A percentile compares a stretch with the other conserved stretches of the same genome.
These are phyloP conservation scores for Holotrichia oblita DNA, from an alignment of 1,140 invertebrate species.

Conservation along the genomic window DNA sequence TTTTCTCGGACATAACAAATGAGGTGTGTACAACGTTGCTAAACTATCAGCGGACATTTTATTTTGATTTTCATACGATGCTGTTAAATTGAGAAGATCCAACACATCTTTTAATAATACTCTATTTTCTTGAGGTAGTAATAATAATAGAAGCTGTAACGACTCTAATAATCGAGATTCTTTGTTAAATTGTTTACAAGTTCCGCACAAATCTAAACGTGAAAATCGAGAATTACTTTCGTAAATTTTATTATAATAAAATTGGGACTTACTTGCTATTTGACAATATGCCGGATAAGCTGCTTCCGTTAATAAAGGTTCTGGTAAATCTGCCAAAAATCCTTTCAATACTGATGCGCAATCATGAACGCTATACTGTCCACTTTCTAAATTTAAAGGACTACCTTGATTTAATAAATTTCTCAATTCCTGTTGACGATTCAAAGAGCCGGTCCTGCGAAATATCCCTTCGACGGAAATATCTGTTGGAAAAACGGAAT, in stretches of 20 bases:
- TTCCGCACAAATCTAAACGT: conserved; percentile 63
- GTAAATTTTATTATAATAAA: background rate
- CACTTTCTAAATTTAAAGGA: conserved; percentile 74
- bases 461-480: conserved; percentile 83
- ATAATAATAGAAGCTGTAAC: conserved; percentile 81
- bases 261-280: conserved; percentile 74
- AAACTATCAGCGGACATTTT: conserved; percentile 92
- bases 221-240: conserved; percentile 54
- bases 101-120: conserved; percentile 80
- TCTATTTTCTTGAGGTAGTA: conserved; percentile 80
- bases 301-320: conserved; percentile 87
- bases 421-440: conserved; percentile 85
- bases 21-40: conserved; percentile 90
- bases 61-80: conserved; percentile 76
- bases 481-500: too few species aligned
- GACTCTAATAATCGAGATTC: conserved; percentile 75
- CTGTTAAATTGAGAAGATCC: conserved; percentile 77
- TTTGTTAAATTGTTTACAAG: conserved; percentile 59
- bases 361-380: conserved; percentile 86
- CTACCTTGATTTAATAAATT: conserved; percentile 74
- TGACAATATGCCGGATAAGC: conserved; percentile 90
- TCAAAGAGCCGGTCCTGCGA: conserved; percentile 84
- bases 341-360: conserved; percentile 91
- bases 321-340: conserved; percentile 85
- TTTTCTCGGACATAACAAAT: conserved; percentile 88